Conservation (phyloP, 2,888 invertebrate genomes). For the Acanthosepion pharaonis region DNA sequence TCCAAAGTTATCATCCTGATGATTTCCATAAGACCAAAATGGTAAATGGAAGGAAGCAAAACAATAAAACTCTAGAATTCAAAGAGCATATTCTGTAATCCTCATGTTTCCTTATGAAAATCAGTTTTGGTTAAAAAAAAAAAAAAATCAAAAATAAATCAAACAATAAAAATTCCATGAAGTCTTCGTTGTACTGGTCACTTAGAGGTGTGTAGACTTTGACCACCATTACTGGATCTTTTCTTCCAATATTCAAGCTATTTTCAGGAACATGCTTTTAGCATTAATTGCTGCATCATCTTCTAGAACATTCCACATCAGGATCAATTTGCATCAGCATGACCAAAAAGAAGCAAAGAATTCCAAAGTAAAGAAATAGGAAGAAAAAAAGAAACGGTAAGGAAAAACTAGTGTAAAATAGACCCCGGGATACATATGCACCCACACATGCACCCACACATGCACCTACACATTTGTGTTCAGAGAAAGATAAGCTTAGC, state of each 20-base stretch:
- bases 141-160: background rate
- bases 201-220: background rate
- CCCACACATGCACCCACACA: background rate
- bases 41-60: background rate
- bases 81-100: background rate
- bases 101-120: background rate
- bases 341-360: background rate
- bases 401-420: background rate
- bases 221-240: background rate
- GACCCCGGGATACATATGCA: background rate
- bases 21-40: background rate
- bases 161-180: too few relatives aligned
- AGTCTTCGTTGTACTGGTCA: background rate
- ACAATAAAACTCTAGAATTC: background rate
- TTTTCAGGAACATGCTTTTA: constrained; percentile 33
- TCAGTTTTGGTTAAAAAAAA: background rate
- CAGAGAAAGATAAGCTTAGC: too few relatives aligned
- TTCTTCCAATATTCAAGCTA: background rate
- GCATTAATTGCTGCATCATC: background rate
- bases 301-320: constrained; percentile 2
- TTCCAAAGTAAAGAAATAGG: background rate
- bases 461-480: too few relatives aligned
- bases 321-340: background rate
- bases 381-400: background rate
- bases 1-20: background rate